These are phyloP conservation scores for Diachasma alloeum DNA, from an alignment of 1,140 invertebrate species.

Conservation along the genomic window DNA sequence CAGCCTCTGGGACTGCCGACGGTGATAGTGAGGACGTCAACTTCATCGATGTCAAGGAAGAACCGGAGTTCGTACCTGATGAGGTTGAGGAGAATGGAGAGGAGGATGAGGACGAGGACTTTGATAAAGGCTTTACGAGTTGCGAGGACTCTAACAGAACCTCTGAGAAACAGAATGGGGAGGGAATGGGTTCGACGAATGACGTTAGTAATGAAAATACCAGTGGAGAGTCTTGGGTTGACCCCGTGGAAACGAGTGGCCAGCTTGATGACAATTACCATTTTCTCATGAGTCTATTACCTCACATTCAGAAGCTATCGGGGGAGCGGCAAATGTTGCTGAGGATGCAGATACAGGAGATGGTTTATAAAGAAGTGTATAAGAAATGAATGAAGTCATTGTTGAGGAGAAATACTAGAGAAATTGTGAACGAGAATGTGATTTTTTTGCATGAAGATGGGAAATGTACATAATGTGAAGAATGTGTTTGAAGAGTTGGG, in stretches of 20 bases:
- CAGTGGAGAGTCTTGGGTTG: not conserved
- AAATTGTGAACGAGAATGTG: not conserved
- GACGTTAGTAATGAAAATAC: not conserved
- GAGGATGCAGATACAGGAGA: slow-evolving; percentile 61
- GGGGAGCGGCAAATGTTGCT: slow-evolving; percentile 57
- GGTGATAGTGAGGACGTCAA: not conserved
- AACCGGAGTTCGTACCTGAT: not conserved
- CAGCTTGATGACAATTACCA: slow-evolving; percentile 59
- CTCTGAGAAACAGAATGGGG: not conserved
- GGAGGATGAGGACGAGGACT: not conserved
- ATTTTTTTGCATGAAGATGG: not conserved
- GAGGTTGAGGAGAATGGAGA: no score
- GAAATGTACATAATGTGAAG: no score
- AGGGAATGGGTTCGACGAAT: not conserved
- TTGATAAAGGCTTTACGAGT: not conserved
- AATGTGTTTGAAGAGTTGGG: no score
- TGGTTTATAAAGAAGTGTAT: slow-evolving; percentile 62
- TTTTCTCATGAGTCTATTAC: slow-evolving; percentile 60
- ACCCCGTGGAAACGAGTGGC: slow-evolving; percentile 25
- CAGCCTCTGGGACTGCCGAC: not conserved
- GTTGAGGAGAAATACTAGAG: not conserved
- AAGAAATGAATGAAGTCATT: slow-evolving; percentile 42
- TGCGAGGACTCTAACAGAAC: not conserved
- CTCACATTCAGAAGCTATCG: slow-evolving; percentile 55
- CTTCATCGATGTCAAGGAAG: not conserved